These are phyloP conservation scores for Drosophila funebris DNA, from an alignment of 1,140 invertebrate species.

Conservation along the genomic window DNA sequence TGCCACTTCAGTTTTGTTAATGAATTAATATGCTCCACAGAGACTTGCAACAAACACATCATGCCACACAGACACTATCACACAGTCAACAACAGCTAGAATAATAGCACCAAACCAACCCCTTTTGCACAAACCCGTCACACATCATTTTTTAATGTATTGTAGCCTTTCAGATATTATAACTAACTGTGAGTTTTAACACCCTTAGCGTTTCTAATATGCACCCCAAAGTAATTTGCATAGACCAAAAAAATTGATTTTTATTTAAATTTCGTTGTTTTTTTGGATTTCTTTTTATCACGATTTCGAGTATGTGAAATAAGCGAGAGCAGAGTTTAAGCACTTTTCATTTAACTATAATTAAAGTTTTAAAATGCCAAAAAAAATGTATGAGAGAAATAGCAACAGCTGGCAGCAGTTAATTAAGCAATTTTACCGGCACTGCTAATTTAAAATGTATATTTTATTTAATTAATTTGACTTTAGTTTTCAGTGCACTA, in stretches of 20 bases:
- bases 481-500: slow-evolving; percentile 57
- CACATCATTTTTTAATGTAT: slow-evolving; percentile 7
- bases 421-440: slow-evolving; percentile 74
- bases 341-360: slow-evolving; percentile 47
- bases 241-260: slow-evolving; percentile 58
- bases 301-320: slow-evolving; percentile 8
- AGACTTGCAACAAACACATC: slow-evolving; percentile 42
- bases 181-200: slow-evolving; percentile 63
- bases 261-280: slow-evolving; percentile 29
- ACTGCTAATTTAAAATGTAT: slow-evolving; percentile 48
- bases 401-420: slow-evolving; percentile 37
- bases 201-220: slow-evolving; percentile 60
- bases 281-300: slow-evolving; percentile 9
- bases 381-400: slow-evolving; percentile 38
- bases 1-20: slow-evolving; percentile 76
- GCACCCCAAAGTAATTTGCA: slow-evolving; percentile 72
- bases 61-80: not conserved
- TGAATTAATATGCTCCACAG: slow-evolving; percentile 60
- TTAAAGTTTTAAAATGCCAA: slow-evolving; percentile 52
- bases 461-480: slow-evolving; percentile 50
- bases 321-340: slow-evolving; percentile 14
- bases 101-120: slow-evolving; percentile 15
- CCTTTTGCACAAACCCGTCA: not conserved
- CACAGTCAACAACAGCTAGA: not conserved
- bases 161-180: slow-evolving; percentile 53